Evolutionary conservation across 1,140 invertebrate species (phyloP).

Genomic region (Drosophila mayri): DNA sequence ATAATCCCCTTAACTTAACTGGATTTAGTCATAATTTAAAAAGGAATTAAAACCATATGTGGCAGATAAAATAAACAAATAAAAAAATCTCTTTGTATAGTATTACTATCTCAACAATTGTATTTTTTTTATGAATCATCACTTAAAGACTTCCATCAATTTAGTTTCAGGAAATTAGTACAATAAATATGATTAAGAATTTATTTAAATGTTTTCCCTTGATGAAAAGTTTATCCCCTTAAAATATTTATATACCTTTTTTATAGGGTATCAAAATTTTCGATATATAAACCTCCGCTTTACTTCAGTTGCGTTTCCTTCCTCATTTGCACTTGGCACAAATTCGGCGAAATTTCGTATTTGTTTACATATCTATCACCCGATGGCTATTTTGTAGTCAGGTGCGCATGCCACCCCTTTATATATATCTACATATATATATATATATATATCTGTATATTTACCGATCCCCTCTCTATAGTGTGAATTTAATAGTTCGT

Average conservation of each 20-base stretch:
- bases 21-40: background rate
- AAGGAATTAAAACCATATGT: conserved; percentile 1
- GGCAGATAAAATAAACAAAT: conserved; percentile 6
- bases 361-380: conserved; percentile 68
- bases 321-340: conserved; percentile 78
- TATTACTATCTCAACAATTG: conserved; percentile 14
- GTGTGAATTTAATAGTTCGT: conserved; percentile 73
- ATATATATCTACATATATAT: background rate
- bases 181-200: too few species aligned
- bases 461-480: conserved; percentile 9
- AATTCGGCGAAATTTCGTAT: conserved; percentile 64
- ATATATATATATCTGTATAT: background rate
- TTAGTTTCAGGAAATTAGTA: background rate
- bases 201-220: too few species aligned
- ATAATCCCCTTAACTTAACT: background rate
- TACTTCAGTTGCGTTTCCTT: conserved; percentile 35
- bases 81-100: background rate
- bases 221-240: too few species aligned
- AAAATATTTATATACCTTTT: background rate
- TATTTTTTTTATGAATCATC: conserved; percentile 2
- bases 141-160: too few species aligned
- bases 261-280: conserved; percentile 2
- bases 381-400: conserved; percentile 69
- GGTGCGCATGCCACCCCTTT: conserved; percentile 60
- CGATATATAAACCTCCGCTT: background rate